Base-by-base conservation (phyloP, 2,113 vertebrate species). In the Tetrax tetrax region DNA sequence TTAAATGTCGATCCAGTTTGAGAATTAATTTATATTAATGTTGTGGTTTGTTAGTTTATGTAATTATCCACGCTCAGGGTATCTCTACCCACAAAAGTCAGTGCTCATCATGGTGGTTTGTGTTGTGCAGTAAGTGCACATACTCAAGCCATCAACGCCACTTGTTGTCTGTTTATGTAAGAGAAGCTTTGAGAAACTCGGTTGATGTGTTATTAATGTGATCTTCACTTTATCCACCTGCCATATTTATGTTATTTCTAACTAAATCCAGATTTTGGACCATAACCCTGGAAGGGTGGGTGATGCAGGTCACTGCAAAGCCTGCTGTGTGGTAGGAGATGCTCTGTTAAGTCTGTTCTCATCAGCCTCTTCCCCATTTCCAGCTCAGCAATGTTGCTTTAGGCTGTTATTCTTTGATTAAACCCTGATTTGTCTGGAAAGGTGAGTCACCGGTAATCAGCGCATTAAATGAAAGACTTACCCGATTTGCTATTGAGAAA, bases 371-470 rank as follows among this genome's bases (percentile, higher is more conserved):
- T 33, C 59, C 17, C 9, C 6, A 1, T 78, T 59, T 66, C 29
- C 64, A 86, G 68, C 71, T 85, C 82, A 56, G 48, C 33, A 74
- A 0, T 45, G 50, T 68, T 63, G 29, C 81, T 94, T 80, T n/a
- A 63, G 78, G 83, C 70, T 92, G 47, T 64, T 91, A 48, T 66
- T 85, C 90, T 83, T 83, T 90, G 81, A 91, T 93, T 87, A 89
- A 93, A 43, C 35, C 53, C 57, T 88, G 91, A 66, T 93, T 94
- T 85, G 53, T 69, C 82, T 90, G 83, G 83, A 57, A 93, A 92
- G 95, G 70, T 85, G 95, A 85, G 45, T 94, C 92, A 85, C 91
- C 92, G 85, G 50, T 56, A 94, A 96, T 94, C 54, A 87, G 93
- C 53, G 60, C n/a, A 35, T 80, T 90, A 77, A 91, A 93, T 57